phyloP scores from a whole-genome alignment of 2,888 invertebrate species.

The Pterostichus niger region DNA sequence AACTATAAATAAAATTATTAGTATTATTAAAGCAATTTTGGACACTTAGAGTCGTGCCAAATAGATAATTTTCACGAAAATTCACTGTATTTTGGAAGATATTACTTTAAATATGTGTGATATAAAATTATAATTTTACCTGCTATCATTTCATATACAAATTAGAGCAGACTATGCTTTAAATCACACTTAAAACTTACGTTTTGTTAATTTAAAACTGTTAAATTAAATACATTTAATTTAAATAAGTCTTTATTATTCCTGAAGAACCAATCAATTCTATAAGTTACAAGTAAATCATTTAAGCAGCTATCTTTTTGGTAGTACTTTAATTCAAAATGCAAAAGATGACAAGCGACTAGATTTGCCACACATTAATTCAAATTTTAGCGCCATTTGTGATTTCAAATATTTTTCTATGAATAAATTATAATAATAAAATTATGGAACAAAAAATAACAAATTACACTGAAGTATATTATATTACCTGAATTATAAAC shows the following conservation, averaged over 20 bases:
- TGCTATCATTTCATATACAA: constrained; percentile 33
- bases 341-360: too few relatives aligned
- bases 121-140: constrained; percentile 32
- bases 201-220: constrained; percentile 17
- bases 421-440: too few relatives aligned
- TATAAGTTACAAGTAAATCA: too few relatives aligned
- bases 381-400: too few relatives aligned
- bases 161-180: constrained; percentile 20
- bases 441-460: too few relatives aligned
- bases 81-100: constrained; percentile 44
- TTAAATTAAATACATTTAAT: constrained; percentile 46
- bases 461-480: too few relatives aligned
- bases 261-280: not conserved
- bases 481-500: too few relatives aligned
- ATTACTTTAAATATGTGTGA: constrained; percentile 34
- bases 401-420: too few relatives aligned
- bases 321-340: too few relatives aligned
- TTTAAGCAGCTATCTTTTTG: too few relatives aligned
- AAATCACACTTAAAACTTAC: constrained; percentile 19
- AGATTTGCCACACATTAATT: too few relatives aligned
- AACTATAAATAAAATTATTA: constrained; percentile 9
- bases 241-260: not conserved
- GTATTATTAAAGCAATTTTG: constrained; percentile 45
- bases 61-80: constrained; percentile 31
- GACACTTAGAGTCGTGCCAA: constrained; percentile 50